These are phyloP conservation scores for Mylabris phalerata DNA, from an alignment of 1,140 invertebrate species.

Conservation along the genomic window DNA sequence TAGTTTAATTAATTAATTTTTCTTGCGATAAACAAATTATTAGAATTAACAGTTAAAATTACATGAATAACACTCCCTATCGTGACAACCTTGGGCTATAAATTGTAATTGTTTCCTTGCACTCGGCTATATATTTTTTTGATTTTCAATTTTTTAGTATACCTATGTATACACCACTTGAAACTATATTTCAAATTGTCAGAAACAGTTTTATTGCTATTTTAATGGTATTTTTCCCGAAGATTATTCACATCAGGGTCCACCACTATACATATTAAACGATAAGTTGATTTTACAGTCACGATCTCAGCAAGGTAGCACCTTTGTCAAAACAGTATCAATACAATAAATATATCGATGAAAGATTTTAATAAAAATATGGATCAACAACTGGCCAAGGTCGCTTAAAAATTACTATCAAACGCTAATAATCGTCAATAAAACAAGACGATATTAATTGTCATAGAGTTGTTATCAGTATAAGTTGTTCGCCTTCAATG, in stretches of 20 bases:
- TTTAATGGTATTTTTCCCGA: slow-evolving; percentile 4
- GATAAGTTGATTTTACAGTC: too few species aligned
- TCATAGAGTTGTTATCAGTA: neutral
- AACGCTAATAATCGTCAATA: too few species aligned
- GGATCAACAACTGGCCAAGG: too few species aligned
- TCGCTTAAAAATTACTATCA: too few species aligned
- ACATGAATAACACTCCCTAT: slow-evolving; percentile 11
- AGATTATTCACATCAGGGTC: too few species aligned
- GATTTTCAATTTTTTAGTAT: slow-evolving; percentile 6
- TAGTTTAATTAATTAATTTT: too few species aligned
- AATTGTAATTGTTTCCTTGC: slow-evolving; percentile 14
- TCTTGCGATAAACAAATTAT: neutral
- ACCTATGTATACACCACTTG: neutral
- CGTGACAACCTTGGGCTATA: slow-evolving; percentile 17
- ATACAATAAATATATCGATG: too few species aligned
- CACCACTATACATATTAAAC: too few species aligned
- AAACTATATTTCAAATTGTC: slow-evolving; percentile 13
- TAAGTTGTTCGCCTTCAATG: slow-evolving; percentile 12
- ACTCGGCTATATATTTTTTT: slow-evolving; percentile 3
- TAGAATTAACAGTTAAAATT: slow-evolving; percentile 13
- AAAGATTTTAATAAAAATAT: too few species aligned
- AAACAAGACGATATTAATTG: too few species aligned
- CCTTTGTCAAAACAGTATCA: too few species aligned
- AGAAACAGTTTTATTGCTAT: slow-evolving; percentile 4
- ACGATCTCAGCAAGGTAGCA: too few species aligned